Base-by-base conservation (phyloP, 2,888 invertebrate genomes). In the Papilio protenor region DNA sequence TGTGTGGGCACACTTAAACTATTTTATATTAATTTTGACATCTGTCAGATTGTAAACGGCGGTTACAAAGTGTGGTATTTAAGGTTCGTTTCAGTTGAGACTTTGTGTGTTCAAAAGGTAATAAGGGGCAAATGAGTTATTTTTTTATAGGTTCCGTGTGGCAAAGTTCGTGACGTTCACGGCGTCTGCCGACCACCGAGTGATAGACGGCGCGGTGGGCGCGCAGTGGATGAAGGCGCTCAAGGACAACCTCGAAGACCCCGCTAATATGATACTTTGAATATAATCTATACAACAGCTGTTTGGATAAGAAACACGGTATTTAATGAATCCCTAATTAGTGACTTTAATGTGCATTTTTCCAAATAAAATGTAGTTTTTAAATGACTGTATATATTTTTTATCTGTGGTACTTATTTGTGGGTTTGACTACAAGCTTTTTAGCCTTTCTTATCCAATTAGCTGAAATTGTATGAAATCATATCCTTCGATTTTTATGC, bases 191-290 rank as follows among this genome's bases (percentile, higher is more conserved):
- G 99, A 99, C 94, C 99, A 99, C 92, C 96, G 99, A 85, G 98
- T 99, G 40, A 98, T 99, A 11, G 99, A 99, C 92, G 99, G 99
- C 73, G 99, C 99, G 83, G 97, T 99, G 6, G 99, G 99, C 76
- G 99, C 99, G 2, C 96, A 97, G 89, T 99, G 99, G 99, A 96
- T 99, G 87, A 96, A 97, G 86, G 97, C 97, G 75, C 98, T 99
- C 95, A 97, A 97, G 85, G 96, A 96, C 80, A 97, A 96, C 88
- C 93, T 99, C 82, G 99, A 99, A 93, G 97, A 98, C 87, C 99
- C 99, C 45, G 96, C 97, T 83, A 97, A 97, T 81, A 99, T 99
- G 97, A 96, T 99, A 82, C 95, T 99, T 59, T 78, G 73, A 78
- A 75, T 59, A 61, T 61, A 4, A 27, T 16, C 12, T 66, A 52